Evolutionary conservation across 2,797 vertebrate species (phyloP).

Genomic region (Falco cherrug): DNA sequence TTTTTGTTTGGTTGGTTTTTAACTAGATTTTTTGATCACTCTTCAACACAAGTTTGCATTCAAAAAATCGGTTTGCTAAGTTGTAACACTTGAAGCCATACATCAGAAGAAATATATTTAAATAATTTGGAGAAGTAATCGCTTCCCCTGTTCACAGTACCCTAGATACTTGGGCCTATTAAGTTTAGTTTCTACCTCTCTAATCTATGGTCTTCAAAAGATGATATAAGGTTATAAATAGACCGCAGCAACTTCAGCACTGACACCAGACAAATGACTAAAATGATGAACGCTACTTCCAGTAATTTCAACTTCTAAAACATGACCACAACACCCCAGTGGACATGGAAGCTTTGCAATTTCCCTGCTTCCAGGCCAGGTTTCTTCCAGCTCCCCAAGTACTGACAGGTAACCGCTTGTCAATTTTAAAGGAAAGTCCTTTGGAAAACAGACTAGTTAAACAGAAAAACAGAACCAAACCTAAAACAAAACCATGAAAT

Average conservation of each 20-base stretch:
- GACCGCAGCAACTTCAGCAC: background rate
- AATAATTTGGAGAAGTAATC: background rate
- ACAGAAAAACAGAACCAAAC: background rate
- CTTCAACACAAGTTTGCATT: background rate
- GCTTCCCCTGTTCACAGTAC: background rate
- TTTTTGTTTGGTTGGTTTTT: background rate
- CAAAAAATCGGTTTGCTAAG: background rate
- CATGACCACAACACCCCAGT: background rate
- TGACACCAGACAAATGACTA: background rate
- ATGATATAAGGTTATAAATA: background rate
- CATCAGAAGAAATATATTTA: background rate
- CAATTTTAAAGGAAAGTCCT: background rate
- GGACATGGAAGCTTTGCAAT: background rate
- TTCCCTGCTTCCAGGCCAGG: background rate
- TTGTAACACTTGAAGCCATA: background rate
- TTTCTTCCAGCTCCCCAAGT: background rate
- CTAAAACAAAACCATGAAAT: background rate
- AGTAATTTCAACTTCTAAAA: background rate
- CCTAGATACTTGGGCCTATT: background rate
- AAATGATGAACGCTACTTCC: background rate
- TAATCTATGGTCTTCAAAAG: background rate
- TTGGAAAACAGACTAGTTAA: background rate
- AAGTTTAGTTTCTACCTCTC: background rate
- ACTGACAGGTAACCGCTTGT: background rate
- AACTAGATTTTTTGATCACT: background rate